These are phyloP conservation scores for Cottoperca gobio DNA, from an alignment of 2,797 vertebrate species.

Conservation along the genomic window DNA sequence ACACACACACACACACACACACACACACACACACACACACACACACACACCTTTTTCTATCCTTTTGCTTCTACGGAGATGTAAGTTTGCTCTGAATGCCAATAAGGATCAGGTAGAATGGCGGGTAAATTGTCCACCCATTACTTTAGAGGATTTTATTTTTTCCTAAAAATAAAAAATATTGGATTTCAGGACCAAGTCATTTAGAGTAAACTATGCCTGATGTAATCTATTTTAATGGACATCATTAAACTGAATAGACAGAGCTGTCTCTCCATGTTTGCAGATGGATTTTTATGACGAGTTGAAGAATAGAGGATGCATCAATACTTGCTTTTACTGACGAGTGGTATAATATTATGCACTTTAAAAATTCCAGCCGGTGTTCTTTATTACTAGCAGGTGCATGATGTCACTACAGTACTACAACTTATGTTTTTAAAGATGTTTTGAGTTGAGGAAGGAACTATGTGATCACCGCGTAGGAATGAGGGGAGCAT, in stretches of 20 bases:
- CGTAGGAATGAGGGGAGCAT: conserved; percentile 27
- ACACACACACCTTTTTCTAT: conserved; percentile 17
- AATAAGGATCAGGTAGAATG: conserved; percentile 44
- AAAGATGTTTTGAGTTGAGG: conserved; percentile 23
- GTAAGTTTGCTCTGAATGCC: conserved; percentile 52
- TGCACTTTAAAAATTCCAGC: conserved; percentile 39
- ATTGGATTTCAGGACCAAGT: conserved; percentile 64
- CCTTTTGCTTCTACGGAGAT: conserved; percentile 46
- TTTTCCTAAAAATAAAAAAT: conserved; percentile 34
- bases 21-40: no score
- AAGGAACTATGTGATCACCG: conserved; percentile 24
- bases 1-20: no score
- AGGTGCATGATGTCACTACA: conserved; percentile 50
- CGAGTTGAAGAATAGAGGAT: conserved; percentile 37
- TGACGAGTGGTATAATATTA: conserved; percentile 38
- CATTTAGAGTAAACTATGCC: conserved; percentile 51
- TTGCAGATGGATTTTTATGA: conserved; percentile 52
- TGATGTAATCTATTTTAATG: conserved; percentile 62
- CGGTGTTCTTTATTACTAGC: conserved; percentile 42
- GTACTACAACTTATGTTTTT: background rate
- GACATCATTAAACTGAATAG: conserved; percentile 55
- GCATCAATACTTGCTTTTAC: conserved; percentile 49
- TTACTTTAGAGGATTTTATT: conserved; percentile 42
- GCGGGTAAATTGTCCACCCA: conserved; percentile 53
- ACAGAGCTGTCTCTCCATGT: conserved; percentile 30